Conservation (phyloP, 1,140 invertebrate genomes). For the Gonatopus flavifemur region DNA sequence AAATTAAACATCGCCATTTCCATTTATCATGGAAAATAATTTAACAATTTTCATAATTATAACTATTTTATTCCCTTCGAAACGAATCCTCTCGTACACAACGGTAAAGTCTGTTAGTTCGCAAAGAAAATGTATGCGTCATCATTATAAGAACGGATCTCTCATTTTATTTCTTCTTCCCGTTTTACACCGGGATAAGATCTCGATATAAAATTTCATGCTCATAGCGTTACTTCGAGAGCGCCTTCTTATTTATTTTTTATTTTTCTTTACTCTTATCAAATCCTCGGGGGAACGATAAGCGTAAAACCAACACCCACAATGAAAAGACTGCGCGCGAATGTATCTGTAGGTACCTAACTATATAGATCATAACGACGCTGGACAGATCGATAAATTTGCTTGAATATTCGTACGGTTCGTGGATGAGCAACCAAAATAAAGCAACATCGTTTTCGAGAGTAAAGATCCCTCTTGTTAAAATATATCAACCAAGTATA, state of each 20-base stretch:
- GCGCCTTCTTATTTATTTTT: slow-evolving; percentile 38
- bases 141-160: slow-evolving; percentile 25
- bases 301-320: slow-evolving; percentile 45
- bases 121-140: slow-evolving; percentile 1
- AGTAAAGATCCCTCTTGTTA: slow-evolving; percentile 24
- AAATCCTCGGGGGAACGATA: slow-evolving; percentile 37
- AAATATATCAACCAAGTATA: too few relatives aligned
- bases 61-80: too few relatives aligned
- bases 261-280: slow-evolving; percentile 44
- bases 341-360: too few relatives aligned
- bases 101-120: too few relatives aligned
- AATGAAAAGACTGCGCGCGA: too few relatives aligned
- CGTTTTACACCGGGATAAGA: slow-evolving; percentile 37
- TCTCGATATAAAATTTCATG: slow-evolving; percentile 56
- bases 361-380: slow-evolving; percentile 30
- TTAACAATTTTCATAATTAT: too few relatives aligned
- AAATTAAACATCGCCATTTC: too few relatives aligned
- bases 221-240: slow-evolving; percentile 38
- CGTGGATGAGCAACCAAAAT: slow-evolving; percentile 34
- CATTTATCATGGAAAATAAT: too few relatives aligned
- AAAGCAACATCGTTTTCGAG: slow-evolving; percentile 29
- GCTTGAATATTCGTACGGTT: slow-evolving; percentile 44
- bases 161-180: slow-evolving; percentile 22
- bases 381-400: slow-evolving; percentile 52
- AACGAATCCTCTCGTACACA: too few relatives aligned